phyloP scores from a whole-genome alignment of 2,888 invertebrate species.

The Carterocephalus palaemon region DNA sequence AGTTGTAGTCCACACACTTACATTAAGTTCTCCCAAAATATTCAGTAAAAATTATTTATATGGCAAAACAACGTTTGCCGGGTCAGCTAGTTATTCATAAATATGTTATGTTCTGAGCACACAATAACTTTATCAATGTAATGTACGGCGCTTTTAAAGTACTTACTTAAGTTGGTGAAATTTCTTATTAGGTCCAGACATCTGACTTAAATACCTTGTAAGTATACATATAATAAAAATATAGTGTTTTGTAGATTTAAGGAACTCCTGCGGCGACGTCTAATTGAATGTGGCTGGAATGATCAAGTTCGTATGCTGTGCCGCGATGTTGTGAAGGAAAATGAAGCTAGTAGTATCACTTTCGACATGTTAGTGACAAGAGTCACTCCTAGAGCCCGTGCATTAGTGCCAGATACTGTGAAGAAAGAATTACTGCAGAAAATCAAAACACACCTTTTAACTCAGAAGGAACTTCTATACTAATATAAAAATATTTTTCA shows the following conservation, averaged over 20 bases:
- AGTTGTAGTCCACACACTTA: no score
- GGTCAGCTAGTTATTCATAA: no score
- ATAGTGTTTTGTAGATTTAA: slow-evolving; percentile 86
- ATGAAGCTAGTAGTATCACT: slow-evolving; percentile 85
- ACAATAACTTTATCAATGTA: no score
- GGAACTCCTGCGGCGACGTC: slow-evolving; percentile 85
- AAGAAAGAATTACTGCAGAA: slow-evolving; percentile 94
- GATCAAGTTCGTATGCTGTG: slow-evolving; percentile 94
- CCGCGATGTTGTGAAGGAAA: slow-evolving; percentile 89
- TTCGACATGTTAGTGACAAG: slow-evolving; percentile 90
- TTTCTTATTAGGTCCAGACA: no score
- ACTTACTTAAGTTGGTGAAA: no score
- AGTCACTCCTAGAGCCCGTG: slow-evolving; percentile 92
- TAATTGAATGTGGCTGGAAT: slow-evolving; percentile 96
- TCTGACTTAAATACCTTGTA: no score
- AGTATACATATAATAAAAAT: no score
- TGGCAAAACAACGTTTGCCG: no score
- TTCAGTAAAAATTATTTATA: no score
- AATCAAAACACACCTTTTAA: slow-evolving; percentile 88
- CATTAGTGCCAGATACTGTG: slow-evolving; percentile 92
- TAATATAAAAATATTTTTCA: slow-evolving; percentile 11
- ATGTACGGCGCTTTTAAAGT: no score
- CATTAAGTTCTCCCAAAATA: no score
- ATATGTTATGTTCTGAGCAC: no score
- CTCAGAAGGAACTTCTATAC: slow-evolving; percentile 66